Percentiles rank a stretch among this genome's conserved stretches.
Conservation (phyloP, 2,797 vertebrate genomes). For the Argyrosomus regius region DNA sequence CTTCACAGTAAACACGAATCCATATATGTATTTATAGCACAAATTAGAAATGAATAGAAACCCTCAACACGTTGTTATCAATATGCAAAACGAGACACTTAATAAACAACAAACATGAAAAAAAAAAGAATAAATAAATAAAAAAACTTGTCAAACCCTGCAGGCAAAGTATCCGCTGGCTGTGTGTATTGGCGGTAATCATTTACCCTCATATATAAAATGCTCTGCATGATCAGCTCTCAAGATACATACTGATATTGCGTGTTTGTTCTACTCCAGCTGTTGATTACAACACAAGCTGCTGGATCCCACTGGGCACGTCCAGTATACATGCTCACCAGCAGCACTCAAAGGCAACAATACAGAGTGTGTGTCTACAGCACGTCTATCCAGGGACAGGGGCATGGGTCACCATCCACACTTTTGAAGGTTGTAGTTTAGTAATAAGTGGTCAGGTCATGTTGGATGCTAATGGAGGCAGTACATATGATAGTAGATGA, state of each 20-base stretch:
- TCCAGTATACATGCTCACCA: background rate
- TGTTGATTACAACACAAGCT: background rate
- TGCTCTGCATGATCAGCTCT: conserved; percentile 6
- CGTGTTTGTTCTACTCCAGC: background rate
- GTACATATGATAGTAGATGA: background rate
- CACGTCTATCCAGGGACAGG: background rate
- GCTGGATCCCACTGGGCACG: no score
- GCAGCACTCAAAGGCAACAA: background rate
- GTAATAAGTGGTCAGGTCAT: background rate
- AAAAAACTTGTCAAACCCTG: background rate
- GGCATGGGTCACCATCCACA: background rate
- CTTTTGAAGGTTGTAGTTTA: background rate
- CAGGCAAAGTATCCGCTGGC: background rate
- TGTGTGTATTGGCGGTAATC: background rate
- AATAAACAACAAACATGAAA: background rate
- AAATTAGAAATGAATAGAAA: background rate
- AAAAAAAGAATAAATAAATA: no score
- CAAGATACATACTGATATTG: background rate
- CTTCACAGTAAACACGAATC: background rate
- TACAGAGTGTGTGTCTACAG: background rate
- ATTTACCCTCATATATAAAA: background rate
- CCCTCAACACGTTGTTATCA: background rate
- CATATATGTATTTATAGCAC: background rate
- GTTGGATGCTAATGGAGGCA: background rate
- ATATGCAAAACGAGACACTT: conserved; percentile 1